Evolutionary conservation across 2,888 invertebrate genomes (phyloP), one percentile per base, ranked within the genome.

Genomic region (Limnephilus lunatus): DNA sequence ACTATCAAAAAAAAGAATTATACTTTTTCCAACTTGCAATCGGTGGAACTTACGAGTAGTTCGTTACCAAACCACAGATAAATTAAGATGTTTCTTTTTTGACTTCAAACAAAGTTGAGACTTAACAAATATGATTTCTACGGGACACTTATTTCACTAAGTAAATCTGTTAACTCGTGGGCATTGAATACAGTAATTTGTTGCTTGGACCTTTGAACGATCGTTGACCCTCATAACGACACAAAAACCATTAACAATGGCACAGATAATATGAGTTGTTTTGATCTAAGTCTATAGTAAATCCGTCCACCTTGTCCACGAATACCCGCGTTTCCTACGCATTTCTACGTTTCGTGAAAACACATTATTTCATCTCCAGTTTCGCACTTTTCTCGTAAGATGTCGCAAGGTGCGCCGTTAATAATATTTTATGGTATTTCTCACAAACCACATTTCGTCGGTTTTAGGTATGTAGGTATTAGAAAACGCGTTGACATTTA

Each of bases 301-400:
- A 68, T 68, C 25, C n/a, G 68, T 68, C n/a, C n/a, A 68, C 68
- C 68, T 68, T n/a, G 68, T 68, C 25, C 25, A n/a, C 68, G 68
- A 68, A 68, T n/a, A 68, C 25, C 32, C 25, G 12, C 35, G 25
- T 32, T 83, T 19, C 19, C 35, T 32, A 68, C 68, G 68, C 68
- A 35, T 83, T 32, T 83, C 15, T 25, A n/a, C n/a, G 35, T 35
- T 82, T 35, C 31, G 83, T 35, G 11, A 35, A 83, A 83, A 83
- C 82, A 32, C 83, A 32, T 83, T 83, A 32, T 83, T 83, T 83
- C 39, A 5, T 35, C 39, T 83, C 35, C 32, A 35, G 83, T 25
- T 83, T 83, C 83, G 25, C 39, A 35, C 83, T 32, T 83, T 83
- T 83, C 7, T 39, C 83, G 83, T 35, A 83, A 83, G 83, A 83